A percentile compares a stretch with the other conserved stretches of the same genome.
Evolutionary conservation across 2,797 vertebrate species (phyloP).

Genomic region (Muraenolepis orangiensis): DNA sequence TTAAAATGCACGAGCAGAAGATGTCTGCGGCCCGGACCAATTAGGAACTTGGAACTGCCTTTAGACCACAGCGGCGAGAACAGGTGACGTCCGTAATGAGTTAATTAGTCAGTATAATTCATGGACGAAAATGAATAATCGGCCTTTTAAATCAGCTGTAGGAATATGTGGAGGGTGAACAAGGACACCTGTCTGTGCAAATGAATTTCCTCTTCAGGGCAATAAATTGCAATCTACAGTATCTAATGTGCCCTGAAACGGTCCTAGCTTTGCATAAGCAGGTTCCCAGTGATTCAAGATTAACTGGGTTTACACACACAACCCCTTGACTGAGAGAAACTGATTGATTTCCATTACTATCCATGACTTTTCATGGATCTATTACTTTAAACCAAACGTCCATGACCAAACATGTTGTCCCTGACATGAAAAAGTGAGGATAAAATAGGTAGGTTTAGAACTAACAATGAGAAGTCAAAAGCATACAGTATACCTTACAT

Average conservation of each 20-base stretch:
- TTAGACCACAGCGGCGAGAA: conserved; percentile 27
- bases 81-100: conserved; percentile 38
- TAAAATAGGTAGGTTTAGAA: no score
- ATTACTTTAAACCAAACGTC: no score
- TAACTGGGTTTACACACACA: background rate
- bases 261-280: background rate
- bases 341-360: no score
- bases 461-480: no score
- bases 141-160: background rate
- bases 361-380: no score
- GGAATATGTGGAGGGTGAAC: background rate
- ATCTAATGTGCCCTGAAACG: background rate
- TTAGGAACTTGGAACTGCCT: conserved; percentile 35
- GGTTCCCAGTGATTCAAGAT: background rate
- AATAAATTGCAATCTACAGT: background rate
- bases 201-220: background rate
- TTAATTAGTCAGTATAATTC: conserved; percentile 23
- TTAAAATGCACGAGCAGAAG: conserved; percentile 47
- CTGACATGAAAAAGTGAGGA: no score
- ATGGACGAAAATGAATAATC: background rate
- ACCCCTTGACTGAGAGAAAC: no score
- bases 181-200: background rate
- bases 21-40: conserved; percentile 32
- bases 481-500: no score
- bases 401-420: no score